These are phyloP conservation scores for Pteromalus puparum DNA, from an alignment of 1,140 invertebrate genomes.

Conservation along the genomic window DNA sequence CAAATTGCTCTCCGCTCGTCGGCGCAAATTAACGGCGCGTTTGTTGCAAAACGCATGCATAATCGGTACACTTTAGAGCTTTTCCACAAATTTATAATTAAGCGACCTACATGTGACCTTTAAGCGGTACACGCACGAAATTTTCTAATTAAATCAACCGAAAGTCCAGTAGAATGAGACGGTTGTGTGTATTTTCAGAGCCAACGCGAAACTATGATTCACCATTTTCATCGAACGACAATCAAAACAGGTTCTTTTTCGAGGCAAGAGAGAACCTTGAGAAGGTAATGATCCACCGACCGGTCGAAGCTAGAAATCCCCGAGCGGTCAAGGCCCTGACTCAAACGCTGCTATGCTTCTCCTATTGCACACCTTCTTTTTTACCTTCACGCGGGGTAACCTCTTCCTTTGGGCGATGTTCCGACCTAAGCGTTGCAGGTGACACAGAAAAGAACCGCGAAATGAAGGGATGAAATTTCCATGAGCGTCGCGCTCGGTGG, in stretches of 20 bases:
- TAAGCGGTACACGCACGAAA: no score
- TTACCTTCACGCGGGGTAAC: background rate
- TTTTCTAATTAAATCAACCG: no score
- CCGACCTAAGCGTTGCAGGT: background rate
- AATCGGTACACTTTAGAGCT: background rate
- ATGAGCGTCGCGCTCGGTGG: slow-evolving; percentile 54
- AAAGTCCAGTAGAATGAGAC: no score
- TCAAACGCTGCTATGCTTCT: no score
- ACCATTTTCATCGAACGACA: no score
- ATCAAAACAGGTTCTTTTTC: slow-evolving; percentile 36
- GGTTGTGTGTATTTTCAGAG: no score
- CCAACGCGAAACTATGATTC: background rate
- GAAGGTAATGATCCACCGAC: slow-evolving; percentile 9
- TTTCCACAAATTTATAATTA: background rate
- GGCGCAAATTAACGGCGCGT: background rate
- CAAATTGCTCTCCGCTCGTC: no score
- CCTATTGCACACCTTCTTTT: no score
- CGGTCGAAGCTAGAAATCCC: slow-evolving; percentile 21
- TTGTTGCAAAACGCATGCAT: background rate
- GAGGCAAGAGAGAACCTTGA: slow-evolving; percentile 27
- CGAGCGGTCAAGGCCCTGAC: slow-evolving; percentile 23
- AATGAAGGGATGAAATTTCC: slow-evolving; percentile 67
- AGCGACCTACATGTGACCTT: background rate
- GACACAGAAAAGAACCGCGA: slow-evolving; percentile 56
- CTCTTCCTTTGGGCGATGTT: background rate